phyloP scores from a whole-genome alignment of 2,888 invertebrate genomes.

The Gasteruption jaculator region DNA sequence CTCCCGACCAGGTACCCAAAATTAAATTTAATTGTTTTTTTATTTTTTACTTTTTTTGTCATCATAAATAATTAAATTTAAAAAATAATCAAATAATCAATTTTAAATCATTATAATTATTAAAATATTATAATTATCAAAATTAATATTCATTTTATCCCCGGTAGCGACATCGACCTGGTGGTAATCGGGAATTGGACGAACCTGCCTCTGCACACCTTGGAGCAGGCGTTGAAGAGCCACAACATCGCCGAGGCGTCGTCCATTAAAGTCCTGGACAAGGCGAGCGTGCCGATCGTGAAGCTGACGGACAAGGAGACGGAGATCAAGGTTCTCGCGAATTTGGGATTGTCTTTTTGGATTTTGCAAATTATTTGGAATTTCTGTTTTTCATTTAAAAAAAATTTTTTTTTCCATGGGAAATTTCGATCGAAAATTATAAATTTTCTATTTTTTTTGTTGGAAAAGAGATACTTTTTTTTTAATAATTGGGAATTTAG shows the following conservation, averaged over 20 bases:
- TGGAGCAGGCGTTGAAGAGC: conserved; percentile 85
- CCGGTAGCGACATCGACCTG: conserved; percentile 64
- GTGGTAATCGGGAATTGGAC: conserved; percentile 76
- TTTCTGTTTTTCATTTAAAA: too few species aligned
- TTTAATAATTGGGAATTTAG: too few species aligned
- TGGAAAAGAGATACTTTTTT: too few species aligned
- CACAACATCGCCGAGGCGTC: conserved; percentile 85
- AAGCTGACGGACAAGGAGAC: conserved; percentile 85
- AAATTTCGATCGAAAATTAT: too few species aligned
- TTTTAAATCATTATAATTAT: too few species aligned
- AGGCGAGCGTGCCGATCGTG: conserved; percentile 97
- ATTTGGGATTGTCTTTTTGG: too few species aligned
- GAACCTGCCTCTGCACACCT: conserved; percentile 82
- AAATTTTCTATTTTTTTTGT: too few species aligned
- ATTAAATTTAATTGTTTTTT: conserved; percentile 7
- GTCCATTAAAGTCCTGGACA: conserved; percentile 93
- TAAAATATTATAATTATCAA: neutral
- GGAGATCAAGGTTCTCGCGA: conserved; percentile 74
- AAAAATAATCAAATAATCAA: too few species aligned
- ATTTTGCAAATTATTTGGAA: too few species aligned
- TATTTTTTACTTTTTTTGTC: neutral
- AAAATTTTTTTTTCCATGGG: too few species aligned
- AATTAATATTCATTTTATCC: conserved; percentile 1
- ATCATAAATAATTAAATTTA: neutral
- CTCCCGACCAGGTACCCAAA: conserved; percentile 80